Conservation (phyloP, 2,888 invertebrate species). For the Dynastes maya region DNA sequence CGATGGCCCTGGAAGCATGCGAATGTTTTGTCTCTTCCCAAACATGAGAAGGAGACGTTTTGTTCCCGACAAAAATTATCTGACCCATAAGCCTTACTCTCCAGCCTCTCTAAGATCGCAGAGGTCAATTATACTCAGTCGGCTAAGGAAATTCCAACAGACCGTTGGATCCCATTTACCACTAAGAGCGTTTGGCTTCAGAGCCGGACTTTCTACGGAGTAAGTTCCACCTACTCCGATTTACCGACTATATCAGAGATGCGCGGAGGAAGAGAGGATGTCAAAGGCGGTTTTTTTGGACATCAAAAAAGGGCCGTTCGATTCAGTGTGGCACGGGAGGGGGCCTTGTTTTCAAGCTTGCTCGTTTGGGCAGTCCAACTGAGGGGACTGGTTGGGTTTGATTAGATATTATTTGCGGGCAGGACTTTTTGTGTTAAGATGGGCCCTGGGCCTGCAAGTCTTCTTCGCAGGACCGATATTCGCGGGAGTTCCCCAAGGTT, state of each 20-base stretch:
- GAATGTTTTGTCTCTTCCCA: conserved; percentile 35
- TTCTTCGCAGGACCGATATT: too few relatives aligned
- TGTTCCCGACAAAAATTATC: conserved; percentile 54
- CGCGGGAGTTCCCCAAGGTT: too few relatives aligned
- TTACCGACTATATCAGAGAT: background rate
- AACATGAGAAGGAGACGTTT: conserved; percentile 33
- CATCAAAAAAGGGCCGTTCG: too few relatives aligned
- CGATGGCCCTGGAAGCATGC: conserved; percentile 49
- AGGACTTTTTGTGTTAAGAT: too few relatives aligned
- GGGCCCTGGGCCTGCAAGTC: too few relatives aligned
- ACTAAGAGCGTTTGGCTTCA: background rate
- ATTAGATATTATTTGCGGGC: too few relatives aligned
- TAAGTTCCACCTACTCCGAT: background rate
- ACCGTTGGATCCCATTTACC: background rate
- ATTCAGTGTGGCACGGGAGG: too few relatives aligned
- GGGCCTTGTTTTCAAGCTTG: too few relatives aligned
- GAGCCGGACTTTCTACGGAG: background rate
- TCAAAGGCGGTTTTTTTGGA: too few relatives aligned
- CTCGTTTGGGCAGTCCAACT: too few relatives aligned
- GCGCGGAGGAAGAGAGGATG: too few relatives aligned
- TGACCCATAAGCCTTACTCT: conserved; percentile 60
- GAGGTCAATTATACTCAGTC: background rate
- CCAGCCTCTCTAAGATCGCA: background rate
- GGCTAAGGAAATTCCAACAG: background rate
- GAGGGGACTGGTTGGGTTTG: too few relatives aligned